Conservation (phyloP, 2,888 invertebrate genomes). For the Cheilosia variabilis region DNA sequence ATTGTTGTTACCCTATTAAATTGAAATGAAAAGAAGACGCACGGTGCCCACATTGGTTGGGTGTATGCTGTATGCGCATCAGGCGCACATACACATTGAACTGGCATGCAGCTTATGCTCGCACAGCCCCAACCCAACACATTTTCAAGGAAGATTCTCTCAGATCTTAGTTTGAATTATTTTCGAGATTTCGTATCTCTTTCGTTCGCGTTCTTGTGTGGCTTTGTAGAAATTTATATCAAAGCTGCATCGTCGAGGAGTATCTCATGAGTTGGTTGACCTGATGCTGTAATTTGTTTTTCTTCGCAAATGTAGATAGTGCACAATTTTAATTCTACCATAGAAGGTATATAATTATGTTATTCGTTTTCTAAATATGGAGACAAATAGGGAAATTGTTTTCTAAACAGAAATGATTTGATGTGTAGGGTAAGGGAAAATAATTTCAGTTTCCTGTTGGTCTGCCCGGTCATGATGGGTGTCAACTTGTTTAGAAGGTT, state of each 20-base stretch:
- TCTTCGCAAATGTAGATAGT: background rate
- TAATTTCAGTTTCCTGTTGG: too few relatives aligned
- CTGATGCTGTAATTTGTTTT: conserved; percentile 39
- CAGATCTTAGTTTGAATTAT: conserved; percentile 14
- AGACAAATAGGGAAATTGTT: background rate
- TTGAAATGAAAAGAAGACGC: conserved; percentile 13
- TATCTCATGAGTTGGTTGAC: conserved; percentile 64
- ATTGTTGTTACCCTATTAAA: conserved; percentile 24
- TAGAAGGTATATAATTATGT: too few relatives aligned
- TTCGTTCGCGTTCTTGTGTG: conserved; percentile 12
- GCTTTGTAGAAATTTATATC: conserved; percentile 16
- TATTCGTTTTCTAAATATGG: background rate
- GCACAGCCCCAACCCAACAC: background rate
- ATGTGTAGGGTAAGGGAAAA: too few relatives aligned
- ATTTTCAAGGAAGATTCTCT: conserved; percentile 29
- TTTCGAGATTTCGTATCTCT: conserved; percentile 25
- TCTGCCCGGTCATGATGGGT: too few relatives aligned
- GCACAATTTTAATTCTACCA: background rate
- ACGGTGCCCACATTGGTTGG: background rate
- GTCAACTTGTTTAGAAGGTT: too few relatives aligned
- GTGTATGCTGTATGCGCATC: background rate
- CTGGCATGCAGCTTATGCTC: background rate
- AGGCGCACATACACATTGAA: background rate
- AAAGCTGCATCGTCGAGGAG: conserved; percentile 23
- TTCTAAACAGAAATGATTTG: background rate